Base-by-base conservation (phyloP, 2,888 invertebrate species). In the Yponomeuta sedellus region DNA sequence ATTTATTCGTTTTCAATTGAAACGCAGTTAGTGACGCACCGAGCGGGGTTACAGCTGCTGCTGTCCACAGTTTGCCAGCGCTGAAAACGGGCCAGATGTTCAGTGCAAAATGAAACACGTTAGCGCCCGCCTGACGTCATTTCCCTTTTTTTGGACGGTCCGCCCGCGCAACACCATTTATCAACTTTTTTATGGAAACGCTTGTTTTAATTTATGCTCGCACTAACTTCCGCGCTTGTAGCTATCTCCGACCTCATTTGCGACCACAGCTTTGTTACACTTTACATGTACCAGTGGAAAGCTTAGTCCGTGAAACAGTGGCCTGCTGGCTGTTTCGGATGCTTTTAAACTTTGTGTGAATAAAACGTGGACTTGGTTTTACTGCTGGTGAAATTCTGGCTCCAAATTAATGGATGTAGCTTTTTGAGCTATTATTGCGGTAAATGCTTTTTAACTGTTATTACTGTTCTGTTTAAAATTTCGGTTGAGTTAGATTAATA, bases 141-240 rank as follows among this genome's bases (percentile, higher is more conserved):
- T 79, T 57, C 78, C 80, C 81, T 79, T 85, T 88, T 90, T 90
- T 89, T 86, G 85, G 82, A 80, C 44, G 80, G 73, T 75, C 82
- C 83, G 86, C 82, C 84, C 82, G 86, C 80, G 85, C 78, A 86
- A 77, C 78, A 81, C 85, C 85, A 90, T 90, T 90, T 89, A 88
- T 91, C 89, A 89, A 88, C 87, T 90, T 91, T 34, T 90, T 90
- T 90, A 87, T 85, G 80, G 78, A 80, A 85, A 85, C 80, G 80
- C 85, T 87, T 88, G 88, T 88, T 88, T 89, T 89, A 90, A 88
- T 88, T 88, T 90, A 89, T 88, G 88, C 88, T 86, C 81, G 83
- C 82, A 83, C 85, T 83, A 85, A 88, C 82, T 86, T 85, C 79
- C 77, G 77, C 82, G 85, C 77, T 76, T 76, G 76, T 77, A 80